These are phyloP conservation scores for Ginglymostoma cirratum DNA, from an alignment of 2,113 vertebrate genomes.

Conservation along the genomic window DNA sequence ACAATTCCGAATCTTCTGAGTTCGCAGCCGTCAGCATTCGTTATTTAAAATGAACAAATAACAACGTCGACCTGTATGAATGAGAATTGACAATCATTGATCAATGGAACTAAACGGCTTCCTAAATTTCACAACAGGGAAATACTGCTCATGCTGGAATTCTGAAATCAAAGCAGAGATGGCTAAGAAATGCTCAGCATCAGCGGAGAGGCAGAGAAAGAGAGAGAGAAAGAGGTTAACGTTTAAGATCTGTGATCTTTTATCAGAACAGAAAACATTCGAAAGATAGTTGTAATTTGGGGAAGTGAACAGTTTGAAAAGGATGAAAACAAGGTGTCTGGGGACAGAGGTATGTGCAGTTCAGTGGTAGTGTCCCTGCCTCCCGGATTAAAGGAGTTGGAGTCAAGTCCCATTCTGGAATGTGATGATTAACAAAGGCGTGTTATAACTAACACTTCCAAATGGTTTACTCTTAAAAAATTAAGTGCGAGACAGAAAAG, in stretches of 20 bases:
- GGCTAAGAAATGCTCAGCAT: too few relatives aligned
- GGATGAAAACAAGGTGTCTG: background rate
- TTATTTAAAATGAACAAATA: background rate
- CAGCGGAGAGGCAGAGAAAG: background rate
- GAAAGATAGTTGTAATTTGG: background rate
- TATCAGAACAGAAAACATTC: background rate
- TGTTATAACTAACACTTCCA: too few relatives aligned
- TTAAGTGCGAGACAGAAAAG: background rate
- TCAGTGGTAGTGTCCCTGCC: too few relatives aligned
- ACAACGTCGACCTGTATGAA: background rate
- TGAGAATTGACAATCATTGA: background rate
- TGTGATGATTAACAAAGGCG: too few relatives aligned
- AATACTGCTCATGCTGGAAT: background rate
- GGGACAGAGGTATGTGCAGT: too few relatives aligned
- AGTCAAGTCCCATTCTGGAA: too few relatives aligned
- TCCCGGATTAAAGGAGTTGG: too few relatives aligned
- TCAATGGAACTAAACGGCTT: background rate
- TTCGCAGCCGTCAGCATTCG: too few relatives aligned
- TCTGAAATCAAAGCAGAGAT: background rate
- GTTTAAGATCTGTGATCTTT: background rate
- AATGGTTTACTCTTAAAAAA: background rate
- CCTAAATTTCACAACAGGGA: background rate
- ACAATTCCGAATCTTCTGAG: background rate
- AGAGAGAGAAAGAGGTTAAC: too few relatives aligned
- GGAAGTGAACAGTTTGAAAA: background rate